Evolutionary conservation across 1,140 invertebrate genomes (phyloP).

Genomic region (Solenopsis invicta): DNA sequence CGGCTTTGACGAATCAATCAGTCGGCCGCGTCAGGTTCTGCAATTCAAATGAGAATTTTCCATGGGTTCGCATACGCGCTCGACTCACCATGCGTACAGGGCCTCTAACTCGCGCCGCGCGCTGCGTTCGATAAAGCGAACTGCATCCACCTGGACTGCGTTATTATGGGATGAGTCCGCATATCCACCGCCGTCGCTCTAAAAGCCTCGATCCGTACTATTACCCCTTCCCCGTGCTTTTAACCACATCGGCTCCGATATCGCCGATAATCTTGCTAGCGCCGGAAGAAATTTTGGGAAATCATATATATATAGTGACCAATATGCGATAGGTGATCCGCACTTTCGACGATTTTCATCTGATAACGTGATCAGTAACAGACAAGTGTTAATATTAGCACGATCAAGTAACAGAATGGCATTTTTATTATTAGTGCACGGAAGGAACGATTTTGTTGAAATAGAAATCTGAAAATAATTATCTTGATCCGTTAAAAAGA

Average conservation of each 20-base stretch:
- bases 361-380: not conserved
- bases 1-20: slow-evolving; percentile 76
- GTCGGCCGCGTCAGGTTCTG: slow-evolving; percentile 64
- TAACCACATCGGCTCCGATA: slow-evolving; percentile 44
- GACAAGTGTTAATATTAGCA: not conserved
- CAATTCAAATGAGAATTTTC: slow-evolving; percentile 77
- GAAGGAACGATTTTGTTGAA: too few species aligned
- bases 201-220: slow-evolving; percentile 71
- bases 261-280: slow-evolving; percentile 45
- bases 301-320: slow-evolving; percentile 20
- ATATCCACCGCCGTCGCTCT: slow-evolving; percentile 61
- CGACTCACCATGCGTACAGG: slow-evolving; percentile 25
- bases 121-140: slow-evolving; percentile 65
- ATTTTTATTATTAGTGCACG: not conserved
- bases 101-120: slow-evolving; percentile 69
- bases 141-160: slow-evolving; percentile 39
- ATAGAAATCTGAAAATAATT: too few species aligned
- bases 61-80: slow-evolving; percentile 21
- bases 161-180: slow-evolving; percentile 64
- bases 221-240: slow-evolving; percentile 60
- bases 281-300: slow-evolving; percentile 48
- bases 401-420: not conserved
- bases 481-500: too few species aligned
- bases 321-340: not conserved
- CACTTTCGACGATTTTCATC: not conserved